A percentile compares a stretch with the other conserved stretches of the same genome.
These are phyloP conservation scores for Cerceris ruficornis DNA, from an alignment of 2,888 invertebrate genomes.

Conservation along the genomic window DNA sequence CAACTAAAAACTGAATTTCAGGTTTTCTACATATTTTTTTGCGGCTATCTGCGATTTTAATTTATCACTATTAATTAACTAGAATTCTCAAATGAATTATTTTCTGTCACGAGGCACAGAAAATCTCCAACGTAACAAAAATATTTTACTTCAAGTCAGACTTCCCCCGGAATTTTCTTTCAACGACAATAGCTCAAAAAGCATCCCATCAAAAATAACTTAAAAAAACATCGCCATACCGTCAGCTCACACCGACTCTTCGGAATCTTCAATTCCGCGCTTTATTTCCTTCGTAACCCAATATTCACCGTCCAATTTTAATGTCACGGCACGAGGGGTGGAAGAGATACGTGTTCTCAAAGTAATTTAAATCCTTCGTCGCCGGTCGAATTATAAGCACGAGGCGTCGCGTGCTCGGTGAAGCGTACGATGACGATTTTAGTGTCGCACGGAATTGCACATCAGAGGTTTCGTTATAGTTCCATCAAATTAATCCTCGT, in stretches of 20 bases:
- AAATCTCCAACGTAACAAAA: too few species aligned
- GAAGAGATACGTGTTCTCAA: constrained; percentile 3
- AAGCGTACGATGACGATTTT: constrained; percentile 17
- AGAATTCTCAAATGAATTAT: too few species aligned
- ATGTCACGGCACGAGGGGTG: not conserved
- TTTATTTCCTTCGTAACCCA: not conserved
- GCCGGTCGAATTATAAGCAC: not conserved
- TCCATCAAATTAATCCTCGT: constrained; percentile 25
- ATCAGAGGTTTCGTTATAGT: not conserved
- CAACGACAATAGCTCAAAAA: too few species aligned
- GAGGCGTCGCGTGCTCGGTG: not conserved
- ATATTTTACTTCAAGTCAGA: too few species aligned
- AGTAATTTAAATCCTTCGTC: constrained; percentile 17
- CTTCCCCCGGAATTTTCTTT: too few species aligned
- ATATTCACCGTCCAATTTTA: not conserved
- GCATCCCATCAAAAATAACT: too few species aligned
- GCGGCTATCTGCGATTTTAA: too few species aligned
- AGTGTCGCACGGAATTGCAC: constrained; percentile 11
- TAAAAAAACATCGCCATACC: not conserved
- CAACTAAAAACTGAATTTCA: too few species aligned
- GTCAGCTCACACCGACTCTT: not conserved
- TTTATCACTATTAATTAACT: too few species aligned
- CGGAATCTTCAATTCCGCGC: not conserved
- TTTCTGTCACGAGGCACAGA: too few species aligned
- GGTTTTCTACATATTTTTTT: too few species aligned